Evolutionary conservation across 2,888 invertebrate genomes (phyloP), one percentile per base, ranked within the genome.

Genomic region (Chloroclystis v-ata): DNA sequence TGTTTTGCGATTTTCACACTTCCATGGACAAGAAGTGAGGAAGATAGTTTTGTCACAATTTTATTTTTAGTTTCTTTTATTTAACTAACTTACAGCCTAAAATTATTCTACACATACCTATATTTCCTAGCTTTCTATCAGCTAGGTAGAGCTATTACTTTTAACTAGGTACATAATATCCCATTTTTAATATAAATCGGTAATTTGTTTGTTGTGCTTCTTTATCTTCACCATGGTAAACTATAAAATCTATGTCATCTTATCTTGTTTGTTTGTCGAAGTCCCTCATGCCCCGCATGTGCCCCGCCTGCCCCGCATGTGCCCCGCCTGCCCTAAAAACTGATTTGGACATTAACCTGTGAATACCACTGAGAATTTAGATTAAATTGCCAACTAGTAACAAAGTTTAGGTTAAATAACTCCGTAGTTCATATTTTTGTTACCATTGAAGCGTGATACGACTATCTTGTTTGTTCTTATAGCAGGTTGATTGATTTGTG

Each of bases 401-500:
- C 20, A 4, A 4, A 20, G 2, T 20, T 20, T 5, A 20, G 20
- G 20, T 20, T 2, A 20, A 20, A 20, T 20, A 5, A n/a, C n/a
- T 20, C 20, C 20, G 20, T 20, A 2, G 20, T 20, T 4, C 8
- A 1, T 1, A 20, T 7, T 33, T 14, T 11, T n/a, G 10, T 24
- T 10, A 11, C 35, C 11, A 20, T 20, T 6, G 8, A 11, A 35
- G 10, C 20, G 11, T 20, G 33, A 33, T 6, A 13, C n/a, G 6
- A 4, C 14, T 25, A 12, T 12, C 28, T 28, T 20, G 29, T 37
- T 35, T 13, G 33, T 40, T 50, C 49, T 14, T 44, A 43, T 41
- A 47, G 14, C 28, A 52, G 39, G 25, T 49, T 25, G 41, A 25
- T 35, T 51, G 37, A 48, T 39, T 33, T 45, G 45, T 56, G 42